phyloP scores from a whole-genome alignment of 2,113 vertebrate species.

The Saimiri boliviensis region DNA sequence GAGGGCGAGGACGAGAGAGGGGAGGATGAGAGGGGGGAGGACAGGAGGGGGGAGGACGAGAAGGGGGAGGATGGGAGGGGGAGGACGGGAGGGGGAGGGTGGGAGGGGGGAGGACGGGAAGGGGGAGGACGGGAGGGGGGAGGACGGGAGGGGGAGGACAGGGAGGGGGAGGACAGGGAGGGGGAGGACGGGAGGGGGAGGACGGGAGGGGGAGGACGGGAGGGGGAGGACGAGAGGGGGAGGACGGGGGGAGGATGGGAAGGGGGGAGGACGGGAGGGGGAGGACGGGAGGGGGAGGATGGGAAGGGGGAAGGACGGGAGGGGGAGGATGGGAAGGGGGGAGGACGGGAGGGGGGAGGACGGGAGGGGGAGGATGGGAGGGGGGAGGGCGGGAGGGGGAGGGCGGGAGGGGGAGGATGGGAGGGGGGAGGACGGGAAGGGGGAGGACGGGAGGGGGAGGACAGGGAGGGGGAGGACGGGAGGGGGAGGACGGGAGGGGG shows the following conservation, averaged over 20 bases:
- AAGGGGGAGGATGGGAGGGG: too few relatives aligned
- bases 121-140: fast-evolving
- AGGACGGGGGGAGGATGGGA: not conserved
- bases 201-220: not conserved
- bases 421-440: too few relatives aligned
- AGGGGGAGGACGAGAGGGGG: too few relatives aligned
- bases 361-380: not conserved
- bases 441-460: not conserved
- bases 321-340: too few relatives aligned
- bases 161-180: fast-evolving
- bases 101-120: not conserved
- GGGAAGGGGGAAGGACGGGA: too few relatives aligned
- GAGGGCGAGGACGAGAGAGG: too few relatives aligned
- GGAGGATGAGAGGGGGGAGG: too few relatives aligned
- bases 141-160: too few relatives aligned
- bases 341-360: not conserved
- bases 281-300: too few relatives aligned
- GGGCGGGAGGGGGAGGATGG: too few relatives aligned
- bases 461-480: not conserved
- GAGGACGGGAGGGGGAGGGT: not conserved
- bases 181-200: not conserved
- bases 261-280: fast-evolving
- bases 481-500: not conserved
- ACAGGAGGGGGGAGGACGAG: too few relatives aligned
- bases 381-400: fast-evolving